These are phyloP conservation scores for Thyatira batis DNA, from an alignment of 2,888 invertebrate genomes.

Conservation along the genomic window DNA sequence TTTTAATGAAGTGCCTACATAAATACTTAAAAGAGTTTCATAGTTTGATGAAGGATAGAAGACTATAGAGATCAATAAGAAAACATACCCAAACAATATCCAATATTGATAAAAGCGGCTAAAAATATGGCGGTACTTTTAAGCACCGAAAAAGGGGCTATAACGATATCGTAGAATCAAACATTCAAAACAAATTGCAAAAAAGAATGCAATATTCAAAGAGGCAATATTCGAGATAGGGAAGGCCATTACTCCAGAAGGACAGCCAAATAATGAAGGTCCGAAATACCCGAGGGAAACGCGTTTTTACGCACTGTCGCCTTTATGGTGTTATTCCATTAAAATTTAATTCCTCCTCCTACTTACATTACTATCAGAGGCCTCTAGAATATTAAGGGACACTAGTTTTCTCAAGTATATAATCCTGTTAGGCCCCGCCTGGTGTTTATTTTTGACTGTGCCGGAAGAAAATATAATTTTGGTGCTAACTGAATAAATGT, in stretches of 20 bases:
- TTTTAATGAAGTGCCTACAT: no score
- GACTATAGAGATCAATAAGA: no score
- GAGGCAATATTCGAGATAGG: conserved; percentile 42
- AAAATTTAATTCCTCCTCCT: conserved; percentile 55
- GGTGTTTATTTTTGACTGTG: background rate
- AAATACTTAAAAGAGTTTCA: no score
- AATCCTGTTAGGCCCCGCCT: background rate
- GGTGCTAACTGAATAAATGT: background rate
- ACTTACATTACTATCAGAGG: conserved; percentile 10
- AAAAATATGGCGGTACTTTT: conserved; percentile 11
- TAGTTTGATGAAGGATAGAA: no score
- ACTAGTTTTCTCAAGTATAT: background rate
- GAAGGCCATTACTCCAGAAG: conserved; percentile 43
- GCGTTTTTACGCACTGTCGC: conserved; percentile 47
- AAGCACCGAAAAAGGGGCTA: conserved; percentile 13
- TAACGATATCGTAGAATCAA: conserved; percentile 34
- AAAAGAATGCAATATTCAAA: conserved; percentile 47
- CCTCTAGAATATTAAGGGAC: conserved; percentile 17
- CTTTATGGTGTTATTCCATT: conserved; percentile 53
- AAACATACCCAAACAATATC: background rate
- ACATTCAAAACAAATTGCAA: conserved; percentile 46
- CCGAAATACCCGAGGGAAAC: conserved; percentile 43
- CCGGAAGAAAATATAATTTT: background rate
- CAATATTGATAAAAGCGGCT: background rate
- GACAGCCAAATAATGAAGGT: conserved; percentile 56